phyloP scores from a whole-genome alignment of 1,140 invertebrate genomes.

The Scylla paramamosain region DNA sequence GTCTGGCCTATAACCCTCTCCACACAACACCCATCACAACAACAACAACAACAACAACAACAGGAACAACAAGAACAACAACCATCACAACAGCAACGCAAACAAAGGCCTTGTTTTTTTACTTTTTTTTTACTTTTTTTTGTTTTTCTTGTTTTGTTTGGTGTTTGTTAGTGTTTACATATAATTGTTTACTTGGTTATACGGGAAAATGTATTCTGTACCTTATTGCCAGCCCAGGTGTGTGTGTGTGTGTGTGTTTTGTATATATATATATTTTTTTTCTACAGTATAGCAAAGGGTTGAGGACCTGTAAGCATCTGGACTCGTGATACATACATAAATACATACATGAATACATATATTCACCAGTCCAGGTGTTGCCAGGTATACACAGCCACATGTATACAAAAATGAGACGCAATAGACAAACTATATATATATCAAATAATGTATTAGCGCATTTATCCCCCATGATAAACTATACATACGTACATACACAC shows the following conservation, averaged over 20 bases:
- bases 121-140: neutral
- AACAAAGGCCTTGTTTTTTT: neutral
- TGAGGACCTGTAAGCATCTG: too few relatives aligned
- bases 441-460: neutral
- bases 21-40: too few relatives aligned
- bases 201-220: too few relatives aligned
- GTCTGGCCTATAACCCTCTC: too few relatives aligned
- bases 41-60: too few relatives aligned
- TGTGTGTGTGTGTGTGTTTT: too few relatives aligned
- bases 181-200: too few relatives aligned
- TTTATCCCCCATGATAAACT: neutral
- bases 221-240: too few relatives aligned
- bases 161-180: too few relatives aligned
- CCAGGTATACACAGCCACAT: neutral
- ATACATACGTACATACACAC: conserved; percentile 27
- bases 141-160: neutral
- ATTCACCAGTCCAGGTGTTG: neutral
- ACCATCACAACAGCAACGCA: too few relatives aligned
- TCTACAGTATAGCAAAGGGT: neutral
- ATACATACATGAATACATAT: neutral
- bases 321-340: neutral
- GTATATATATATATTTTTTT: neutral
- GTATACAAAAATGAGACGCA: neutral
- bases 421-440: neutral
- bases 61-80: too few relatives aligned